Evolutionary conservation across 2,888 invertebrate genomes (phyloP).

Genomic region (Ommatoiulus sabulosus): DNA sequence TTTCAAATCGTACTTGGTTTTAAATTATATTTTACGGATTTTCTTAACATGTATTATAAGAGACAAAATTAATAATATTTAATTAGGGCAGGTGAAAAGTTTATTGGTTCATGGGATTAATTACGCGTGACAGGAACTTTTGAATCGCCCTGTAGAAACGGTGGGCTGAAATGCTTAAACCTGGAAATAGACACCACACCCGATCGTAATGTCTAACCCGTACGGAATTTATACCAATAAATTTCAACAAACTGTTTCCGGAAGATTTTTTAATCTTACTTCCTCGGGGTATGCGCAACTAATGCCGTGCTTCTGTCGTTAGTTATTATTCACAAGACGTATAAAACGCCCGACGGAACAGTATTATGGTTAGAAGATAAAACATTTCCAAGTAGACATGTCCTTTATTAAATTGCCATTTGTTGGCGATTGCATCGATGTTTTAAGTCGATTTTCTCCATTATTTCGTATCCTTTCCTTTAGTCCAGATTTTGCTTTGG

Average conservation of each 20-base stretch:
- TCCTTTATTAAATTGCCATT: background rate
- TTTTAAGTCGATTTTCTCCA: background rate
- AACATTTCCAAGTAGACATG: background rate
- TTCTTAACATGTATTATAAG: too few species aligned
- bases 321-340: background rate
- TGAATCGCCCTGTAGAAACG: too few species aligned
- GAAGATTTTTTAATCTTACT: conserved; percentile 18
- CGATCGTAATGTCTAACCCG: too few species aligned
- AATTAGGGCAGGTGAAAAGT: too few species aligned
- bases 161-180: too few species aligned
- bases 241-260: background rate
- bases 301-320: background rate
- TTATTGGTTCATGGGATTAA: too few species aligned
- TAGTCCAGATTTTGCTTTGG: background rate
- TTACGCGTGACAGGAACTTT: too few species aligned
- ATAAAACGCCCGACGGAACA: background rate
- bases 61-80: too few species aligned
- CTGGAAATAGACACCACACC: too few species aligned
- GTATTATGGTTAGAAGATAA: background rate
- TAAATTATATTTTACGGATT: too few species aligned
- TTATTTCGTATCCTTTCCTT: background rate
- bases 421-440: too few species aligned
- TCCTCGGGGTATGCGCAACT: background rate
- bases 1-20: too few species aligned
- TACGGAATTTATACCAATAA: background rate